Percentiles rank a stretch among this genome's conserved stretches.
These are phyloP conservation scores for Sternarchorhynchus goeldii DNA, from an alignment of 2,797 vertebrate genomes.

Conservation along the genomic window DNA sequence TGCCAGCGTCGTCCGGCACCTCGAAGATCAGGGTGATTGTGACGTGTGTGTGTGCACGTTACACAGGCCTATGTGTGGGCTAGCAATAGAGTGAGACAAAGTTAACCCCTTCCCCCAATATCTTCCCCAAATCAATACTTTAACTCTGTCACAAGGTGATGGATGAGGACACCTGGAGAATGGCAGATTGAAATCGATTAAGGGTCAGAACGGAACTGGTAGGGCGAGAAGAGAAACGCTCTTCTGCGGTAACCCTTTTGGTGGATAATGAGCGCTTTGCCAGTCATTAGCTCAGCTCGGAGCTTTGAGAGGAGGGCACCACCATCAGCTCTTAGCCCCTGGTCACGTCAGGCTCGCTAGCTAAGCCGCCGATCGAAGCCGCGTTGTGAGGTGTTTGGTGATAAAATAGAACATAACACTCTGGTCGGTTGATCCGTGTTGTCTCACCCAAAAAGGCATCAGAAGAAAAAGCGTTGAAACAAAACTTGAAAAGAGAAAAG, in stretches of 20 bases:
- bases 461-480: slow-evolving; percentile 15
- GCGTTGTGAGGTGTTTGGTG: no score
- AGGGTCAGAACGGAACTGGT: slow-evolving; percentile 20
- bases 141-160: slow-evolving; percentile 61
- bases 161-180: slow-evolving; percentile 44
- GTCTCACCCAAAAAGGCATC: background rate
- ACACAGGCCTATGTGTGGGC: slow-evolving; percentile 48
- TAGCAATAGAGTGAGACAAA: slow-evolving; percentile 46
- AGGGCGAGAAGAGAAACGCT: slow-evolving; percentile 59
- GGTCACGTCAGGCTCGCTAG: background rate
- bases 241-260: slow-evolving; percentile 50
- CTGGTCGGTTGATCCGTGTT: background rate
- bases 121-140: slow-evolving; percentile 65
- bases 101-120: no score
- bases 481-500: background rate
- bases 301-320: slow-evolving; percentile 67
- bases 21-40: background rate
- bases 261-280: slow-evolving; percentile 67
- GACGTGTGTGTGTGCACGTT: slow-evolving; percentile 50
- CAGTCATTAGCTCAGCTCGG: slow-evolving; percentile 66
- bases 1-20: no score
- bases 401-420: no score
- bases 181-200: slow-evolving; percentile 53
- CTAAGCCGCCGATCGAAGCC: no score
- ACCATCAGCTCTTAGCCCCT: slow-evolving; percentile 55